Evolutionary conservation across 2,797 vertebrate genomes (phyloP), one percentile per base, ranked within the genome.

Genomic region (Neoniphon sammara): DNA sequence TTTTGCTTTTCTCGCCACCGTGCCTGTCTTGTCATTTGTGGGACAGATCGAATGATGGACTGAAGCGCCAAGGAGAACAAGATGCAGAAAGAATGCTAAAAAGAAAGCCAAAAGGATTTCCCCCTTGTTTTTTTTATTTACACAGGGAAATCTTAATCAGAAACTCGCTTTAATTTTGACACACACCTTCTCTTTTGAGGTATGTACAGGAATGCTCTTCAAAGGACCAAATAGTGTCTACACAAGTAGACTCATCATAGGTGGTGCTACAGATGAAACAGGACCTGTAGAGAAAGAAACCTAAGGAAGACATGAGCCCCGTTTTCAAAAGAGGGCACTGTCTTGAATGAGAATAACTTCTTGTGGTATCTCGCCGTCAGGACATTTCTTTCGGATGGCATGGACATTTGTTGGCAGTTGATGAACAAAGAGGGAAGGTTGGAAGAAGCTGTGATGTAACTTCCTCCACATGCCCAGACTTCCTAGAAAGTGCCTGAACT

Each of bases 401-500:
- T 64, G 6, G 4, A 15, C 56, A 4, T 77, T 23, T 65, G 50
- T 34, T 60, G 65, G 55, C 23, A 49, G 31, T 17, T 30, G 36
- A 59, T 1, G 23, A 61, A 75, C 36, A 57, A 21, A 67, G 27
- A 21, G 34, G 44, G 56, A 10, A 42, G 31, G 18, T 34, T 12
- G 1, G 2, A 56, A 36, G 58, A 42, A 11, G 31, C 34, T 23
- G 3, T 59, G 15, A 78, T 77, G 69, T 78, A 55, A 75, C 50
- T 18, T 54, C 42, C 60, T 75, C 17, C 25, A 7, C 21, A 2
- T 59, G 25, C 23, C 55, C 47, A 1, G 54, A 75, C 61, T 53
- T 67, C 23, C 8, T 59, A 8, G 57, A 83, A 86, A 89, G 86
- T 77, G 79, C 75, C 87, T 86, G 79, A 85, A 84, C 67, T 82